Percentiles rank a stretch among this genome's conserved stretches.
phyloP scores from a whole-genome alignment of 1,140 invertebrate genomes.

The Branchinecta lindahli region DNA sequence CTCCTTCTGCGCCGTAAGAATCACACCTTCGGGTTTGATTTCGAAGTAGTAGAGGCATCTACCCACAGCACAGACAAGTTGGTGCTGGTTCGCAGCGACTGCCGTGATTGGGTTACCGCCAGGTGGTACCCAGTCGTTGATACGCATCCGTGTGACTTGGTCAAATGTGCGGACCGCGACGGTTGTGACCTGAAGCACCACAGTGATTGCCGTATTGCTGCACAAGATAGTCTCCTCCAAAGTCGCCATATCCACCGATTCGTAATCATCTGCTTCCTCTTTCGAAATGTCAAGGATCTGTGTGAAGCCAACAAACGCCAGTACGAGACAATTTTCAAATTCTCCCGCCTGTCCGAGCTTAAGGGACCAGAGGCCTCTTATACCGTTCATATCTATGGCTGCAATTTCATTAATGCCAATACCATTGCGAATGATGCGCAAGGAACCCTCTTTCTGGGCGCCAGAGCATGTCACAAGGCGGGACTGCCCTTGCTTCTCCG shows the following conservation, averaged over 20 bases:
- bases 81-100: conserved; percentile 63
- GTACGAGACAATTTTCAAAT: conserved; percentile 73
- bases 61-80: conserved; percentile 76
- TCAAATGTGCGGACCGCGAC: not conserved
- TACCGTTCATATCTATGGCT: conserved; percentile 86
- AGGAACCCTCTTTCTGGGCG: conserved; percentile 90
- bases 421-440: conserved; percentile 91
- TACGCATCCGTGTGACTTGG: conserved; percentile 15
- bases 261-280: conserved; percentile 21
- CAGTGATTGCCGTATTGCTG: not conserved
- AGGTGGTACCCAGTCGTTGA: conserved; percentile 57
- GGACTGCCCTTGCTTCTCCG: conserved; percentile 91
- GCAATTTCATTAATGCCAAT: conserved; percentile 97
- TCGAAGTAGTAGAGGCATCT: conserved; percentile 77
- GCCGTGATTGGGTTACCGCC: conserved; percentile 65
- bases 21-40: conserved; percentile 38
- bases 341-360: conserved; percentile 47
- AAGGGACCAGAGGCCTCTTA: conserved; percentile 93
- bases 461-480: conserved; percentile 96
- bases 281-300: conserved; percentile 33
- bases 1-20: conserved; percentile 38
- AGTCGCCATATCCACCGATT: not conserved
- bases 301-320: conserved; percentile 88
- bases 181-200: conserved; percentile 16
- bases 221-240: conserved; percentile 11